A percentile compares a stretch with the other conserved stretches of the same genome.
These are phyloP conservation scores for Probaryconus sp. DNA, from an alignment of 1,140 invertebrate species.

Conservation along the genomic window DNA sequence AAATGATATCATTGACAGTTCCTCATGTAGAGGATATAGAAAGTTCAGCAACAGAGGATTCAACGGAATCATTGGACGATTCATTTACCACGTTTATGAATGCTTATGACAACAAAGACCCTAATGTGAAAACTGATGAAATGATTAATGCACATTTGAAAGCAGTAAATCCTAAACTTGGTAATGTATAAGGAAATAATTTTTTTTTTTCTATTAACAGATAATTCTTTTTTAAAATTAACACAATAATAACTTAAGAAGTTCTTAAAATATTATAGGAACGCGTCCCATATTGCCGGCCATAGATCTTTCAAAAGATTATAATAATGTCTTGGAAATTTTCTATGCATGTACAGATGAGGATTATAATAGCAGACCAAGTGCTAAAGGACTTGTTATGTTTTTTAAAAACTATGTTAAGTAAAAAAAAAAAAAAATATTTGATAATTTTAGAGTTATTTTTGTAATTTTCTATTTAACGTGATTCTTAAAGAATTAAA, in stretches of 20 bases:
- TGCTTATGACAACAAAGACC: slow-evolving; percentile 59
- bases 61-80: slow-evolving; percentile 53
- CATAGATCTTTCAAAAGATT: slow-evolving; percentile 81
- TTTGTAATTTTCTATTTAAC: neutral
- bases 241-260: neutral
- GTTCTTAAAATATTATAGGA: no score
- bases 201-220: neutral
- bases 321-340: slow-evolving; percentile 82
- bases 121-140: slow-evolving; percentile 45
- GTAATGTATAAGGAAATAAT: no score
- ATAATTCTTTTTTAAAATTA: neutral
- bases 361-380: slow-evolving; percentile 81
- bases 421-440: slow-evolving; percentile 13
- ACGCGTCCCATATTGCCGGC: slow-evolving; percentile 84
- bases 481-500: no score
- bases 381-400: slow-evolving; percentile 77
- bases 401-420: slow-evolving; percentile 69
- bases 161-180: slow-evolving; percentile 23
- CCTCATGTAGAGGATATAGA: slow-evolving; percentile 79
- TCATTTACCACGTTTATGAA: slow-evolving; percentile 46
- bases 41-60: no score
- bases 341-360: slow-evolving; percentile 86
- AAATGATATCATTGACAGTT: slow-evolving; percentile 86
- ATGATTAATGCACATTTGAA: slow-evolving; percentile 37
- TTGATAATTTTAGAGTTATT: neutral